Evolutionary conservation across 1,140 invertebrate species (phyloP), one percentile per base, ranked within the genome.

Genomic region (Teleopsis dalmanni): DNA sequence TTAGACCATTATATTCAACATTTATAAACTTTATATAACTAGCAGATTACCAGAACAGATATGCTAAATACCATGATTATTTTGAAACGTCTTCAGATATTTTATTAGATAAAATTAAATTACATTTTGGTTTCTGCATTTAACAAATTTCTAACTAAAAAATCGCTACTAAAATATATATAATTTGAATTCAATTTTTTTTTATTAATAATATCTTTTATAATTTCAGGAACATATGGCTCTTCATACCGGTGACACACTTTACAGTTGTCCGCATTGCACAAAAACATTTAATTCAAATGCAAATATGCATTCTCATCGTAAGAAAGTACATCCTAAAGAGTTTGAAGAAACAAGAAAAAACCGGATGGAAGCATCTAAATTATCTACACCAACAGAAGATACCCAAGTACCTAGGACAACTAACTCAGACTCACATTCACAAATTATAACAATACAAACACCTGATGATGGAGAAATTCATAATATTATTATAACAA

Each of bases 251-350:
- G 68, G 68, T 11, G 62, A 70, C 44, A 56, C 61, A 14, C 49
- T 70, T 9, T 71, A 71, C 50, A 63, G 53, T 43, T 71, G 68
- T 46, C 65, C 61, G 5, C 60, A 66, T 47, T 71, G 68, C 34
- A 57, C 65, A 1, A 58, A 59, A 42, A 70, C 64, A 6, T 70
- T 70, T 46, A 70, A 70, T 27, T 67, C 62, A 16, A 67, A 65
- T 51, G 64, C 64, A 7, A 70, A 70, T 42, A 65, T 67, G 54
- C 66, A 70, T 33, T 60, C 66, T 3, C 67, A 70, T 46, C 59
- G 62, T 5, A 62, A 61, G 11, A 70, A 67, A 21, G 51, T 59
- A 9, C 67, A 70, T 59, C 66, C 60, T 29, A 62, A 65, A 45
- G 66, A 69, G 14, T 50, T 50, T 37, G 48, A 50, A 44, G 40